Evolutionary conservation across 1,140 invertebrate genomes (phyloP).

Genomic region (Mycetomoellerius zeteki): DNA sequence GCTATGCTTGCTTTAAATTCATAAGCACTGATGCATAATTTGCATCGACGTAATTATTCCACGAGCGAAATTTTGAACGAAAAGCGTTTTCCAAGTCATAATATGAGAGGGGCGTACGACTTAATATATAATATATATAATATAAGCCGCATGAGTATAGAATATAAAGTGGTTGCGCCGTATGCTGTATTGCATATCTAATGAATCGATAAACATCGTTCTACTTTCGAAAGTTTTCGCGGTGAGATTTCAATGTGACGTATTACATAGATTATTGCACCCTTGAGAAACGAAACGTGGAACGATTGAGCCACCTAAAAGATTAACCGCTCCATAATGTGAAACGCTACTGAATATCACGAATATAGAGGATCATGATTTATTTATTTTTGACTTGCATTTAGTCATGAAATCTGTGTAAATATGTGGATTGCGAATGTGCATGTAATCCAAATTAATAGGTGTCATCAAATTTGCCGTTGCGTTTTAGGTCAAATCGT

Average conservation of each 20-base stretch:
- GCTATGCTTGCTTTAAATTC: constrained; percentile 31
- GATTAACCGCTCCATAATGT: not conserved
- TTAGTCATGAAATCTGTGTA: constrained; percentile 19
- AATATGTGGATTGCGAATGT: constrained; percentile 18
- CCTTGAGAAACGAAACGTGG: not conserved
- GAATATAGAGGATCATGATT: not conserved
- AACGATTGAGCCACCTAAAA: constrained; percentile 32
- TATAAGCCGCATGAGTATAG: constrained; percentile 42
- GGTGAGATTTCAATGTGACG: constrained; percentile 20
- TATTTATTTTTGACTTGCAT: constrained; percentile 31
- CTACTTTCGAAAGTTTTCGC: constrained; percentile 38
- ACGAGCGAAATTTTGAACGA: constrained; percentile 27
- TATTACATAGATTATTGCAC: constrained; percentile 28
- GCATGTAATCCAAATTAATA: not conserved
- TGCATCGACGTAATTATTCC: constrained; percentile 43
- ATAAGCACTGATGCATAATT: constrained; percentile 39
- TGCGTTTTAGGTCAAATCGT: no score
- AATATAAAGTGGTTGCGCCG: constrained; percentile 39
- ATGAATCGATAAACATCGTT: constrained; percentile 56
- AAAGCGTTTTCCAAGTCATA: constrained; percentile 17
- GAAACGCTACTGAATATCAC: not conserved
- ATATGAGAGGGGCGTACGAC: not conserved
- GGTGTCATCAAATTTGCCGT: not conserved
- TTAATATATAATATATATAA: constrained; percentile 50
- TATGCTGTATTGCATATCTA: constrained; percentile 46